Evolutionary conservation across 1,140 invertebrate genomes (phyloP).

Genomic region (Aphelenchoides fujianensis): DNA sequence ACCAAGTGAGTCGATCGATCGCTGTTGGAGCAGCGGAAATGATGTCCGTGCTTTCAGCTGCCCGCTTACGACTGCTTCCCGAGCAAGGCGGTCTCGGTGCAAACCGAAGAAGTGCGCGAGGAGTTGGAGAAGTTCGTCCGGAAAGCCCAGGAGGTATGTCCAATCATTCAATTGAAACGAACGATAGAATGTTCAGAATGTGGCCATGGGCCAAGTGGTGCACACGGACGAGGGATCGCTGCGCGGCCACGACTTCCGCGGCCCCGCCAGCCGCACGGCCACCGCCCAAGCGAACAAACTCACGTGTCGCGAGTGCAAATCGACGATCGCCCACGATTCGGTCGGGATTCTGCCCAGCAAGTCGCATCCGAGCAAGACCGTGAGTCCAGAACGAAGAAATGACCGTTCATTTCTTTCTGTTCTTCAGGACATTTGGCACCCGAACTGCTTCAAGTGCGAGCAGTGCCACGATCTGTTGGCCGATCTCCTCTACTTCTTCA

Average conservation of each 20-base stretch:
- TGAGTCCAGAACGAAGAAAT: no score
- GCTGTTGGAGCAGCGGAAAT: neutral
- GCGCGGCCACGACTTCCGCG: no score
- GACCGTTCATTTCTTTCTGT: neutral
- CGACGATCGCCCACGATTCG: slow-evolving; percentile 10
- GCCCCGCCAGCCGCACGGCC: no score
- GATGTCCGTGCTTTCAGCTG: no score
- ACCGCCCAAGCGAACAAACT: neutral
- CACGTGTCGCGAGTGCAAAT: slow-evolving; percentile 13
- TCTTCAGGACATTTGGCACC: slow-evolving; percentile 42
- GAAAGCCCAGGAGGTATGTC: slow-evolving; percentile 34
- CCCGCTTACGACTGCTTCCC: slow-evolving; percentile 45
- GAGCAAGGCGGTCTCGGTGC: slow-evolving; percentile 26
- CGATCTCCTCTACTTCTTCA: slow-evolving; percentile 85
- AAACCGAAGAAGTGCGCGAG: slow-evolving; percentile 24
- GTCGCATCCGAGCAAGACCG: slow-evolving; percentile 20
- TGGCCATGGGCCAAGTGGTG: slow-evolving; percentile 48
- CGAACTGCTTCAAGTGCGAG: slow-evolving; percentile 75
- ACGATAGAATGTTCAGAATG: no score
- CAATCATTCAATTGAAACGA: slow-evolving; percentile 29
- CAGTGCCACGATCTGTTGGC: slow-evolving; percentile 80
- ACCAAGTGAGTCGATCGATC: slow-evolving; percentile 68
- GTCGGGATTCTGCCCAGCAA: slow-evolving; percentile 26
- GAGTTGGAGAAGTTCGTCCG: slow-evolving; percentile 36
- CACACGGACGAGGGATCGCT: slow-evolving; percentile 23